phyloP scores from a whole-genome alignment of 2,888 invertebrate species.

The Homarus gammarus region DNA sequence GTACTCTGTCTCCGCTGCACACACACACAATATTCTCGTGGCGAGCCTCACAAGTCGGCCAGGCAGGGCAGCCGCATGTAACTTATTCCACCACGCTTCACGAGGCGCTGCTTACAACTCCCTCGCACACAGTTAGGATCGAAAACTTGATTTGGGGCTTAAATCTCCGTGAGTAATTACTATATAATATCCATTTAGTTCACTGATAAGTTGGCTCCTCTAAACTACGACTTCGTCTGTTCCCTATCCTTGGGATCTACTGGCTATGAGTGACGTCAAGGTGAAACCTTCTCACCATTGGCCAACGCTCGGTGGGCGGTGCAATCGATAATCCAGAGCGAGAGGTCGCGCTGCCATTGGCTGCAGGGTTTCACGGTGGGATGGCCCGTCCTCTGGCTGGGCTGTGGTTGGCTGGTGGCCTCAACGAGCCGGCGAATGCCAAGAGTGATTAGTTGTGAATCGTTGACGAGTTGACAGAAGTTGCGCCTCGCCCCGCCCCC shows the following conservation, averaged over 20 bases:
- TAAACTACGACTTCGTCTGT: conserved; percentile 76
- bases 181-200: conserved; percentile 76
- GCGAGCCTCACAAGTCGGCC: conserved; percentile 43
- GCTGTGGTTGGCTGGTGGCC: conserved; percentile 56
- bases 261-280: conserved; percentile 73
- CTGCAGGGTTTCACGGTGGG: conserved; percentile 7
- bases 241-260: conserved; percentile 70
- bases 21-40: conserved; percentile 52
- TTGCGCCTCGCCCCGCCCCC: conserved; percentile 55
- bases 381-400: conserved; percentile 13
- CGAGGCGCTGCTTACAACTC: conserved; percentile 70
- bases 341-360: conserved; percentile 33
- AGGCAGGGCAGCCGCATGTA: conserved; percentile 29
- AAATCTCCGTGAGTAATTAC: conserved; percentile 76
- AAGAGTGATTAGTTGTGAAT: conserved; percentile 74
- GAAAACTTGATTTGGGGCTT: conserved; percentile 76
- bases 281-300: conserved; percentile 56
- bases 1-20: conserved; percentile 36
- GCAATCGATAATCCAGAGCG: conserved; percentile 56
- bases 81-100: conserved; percentile 35
- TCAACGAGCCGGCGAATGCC: conserved; percentile 72
- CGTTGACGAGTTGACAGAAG: conserved; percentile 71
- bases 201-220: conserved; percentile 76
- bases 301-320: conserved; percentile 58
- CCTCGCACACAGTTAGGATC: conserved; percentile 75